Percentiles rank a stretch among this genome's conserved stretches.
phyloP scores from a whole-genome alignment of 2,888 invertebrate genomes.

The Aricia artaxerxes region DNA sequence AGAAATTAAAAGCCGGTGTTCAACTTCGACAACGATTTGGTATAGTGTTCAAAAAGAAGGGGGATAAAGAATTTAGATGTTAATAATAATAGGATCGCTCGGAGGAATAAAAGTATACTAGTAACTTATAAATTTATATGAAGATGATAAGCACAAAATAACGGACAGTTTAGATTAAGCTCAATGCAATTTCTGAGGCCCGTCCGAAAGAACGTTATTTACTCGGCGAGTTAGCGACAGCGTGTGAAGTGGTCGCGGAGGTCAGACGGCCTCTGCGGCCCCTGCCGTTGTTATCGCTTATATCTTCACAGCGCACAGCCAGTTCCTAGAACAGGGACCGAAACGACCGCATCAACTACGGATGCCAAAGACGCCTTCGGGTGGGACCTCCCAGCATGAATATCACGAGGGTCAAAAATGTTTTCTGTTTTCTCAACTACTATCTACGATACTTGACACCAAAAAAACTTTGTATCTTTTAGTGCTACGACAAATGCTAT shows the following conservation, averaged over 20 bases:
- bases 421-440: neutral
- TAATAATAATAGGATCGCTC: no score
- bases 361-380: neutral
- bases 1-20: neutral
- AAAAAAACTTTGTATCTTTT: neutral
- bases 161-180: neutral
- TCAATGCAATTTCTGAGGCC: neutral
- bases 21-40: neutral
- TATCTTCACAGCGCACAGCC: neutral
- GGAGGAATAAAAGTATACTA: neutral
- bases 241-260: neutral
- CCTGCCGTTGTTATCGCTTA: neutral
- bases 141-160: neutral
- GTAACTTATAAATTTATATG: neutral
- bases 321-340: neutral
- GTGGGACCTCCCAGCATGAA: neutral
- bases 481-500: neutral
- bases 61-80: no score
- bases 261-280: neutral
- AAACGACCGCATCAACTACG: neutral
- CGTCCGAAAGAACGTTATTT: neutral
- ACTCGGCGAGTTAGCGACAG: slow-evolving; percentile 3
- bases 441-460: neutral
- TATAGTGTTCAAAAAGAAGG: neutral
- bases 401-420: neutral